These are phyloP conservation scores for Dendrolimus punctatus DNA, from an alignment of 1,140 invertebrate genomes.

Conservation along the genomic window DNA sequence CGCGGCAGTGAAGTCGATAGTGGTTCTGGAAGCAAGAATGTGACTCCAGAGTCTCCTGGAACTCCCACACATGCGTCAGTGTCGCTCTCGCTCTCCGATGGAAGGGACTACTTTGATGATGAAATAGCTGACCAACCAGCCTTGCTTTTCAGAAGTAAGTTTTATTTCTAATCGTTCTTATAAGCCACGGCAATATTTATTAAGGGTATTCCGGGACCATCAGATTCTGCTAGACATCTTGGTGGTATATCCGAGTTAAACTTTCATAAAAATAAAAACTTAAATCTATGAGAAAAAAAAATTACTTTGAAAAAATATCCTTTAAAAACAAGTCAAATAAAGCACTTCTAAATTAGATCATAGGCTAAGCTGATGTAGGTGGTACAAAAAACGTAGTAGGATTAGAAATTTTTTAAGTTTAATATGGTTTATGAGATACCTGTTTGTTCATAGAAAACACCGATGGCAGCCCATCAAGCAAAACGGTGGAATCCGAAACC, in stretches of 20 bases:
- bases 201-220: too few species aligned
- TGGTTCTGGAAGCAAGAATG: conserved; percentile 42
- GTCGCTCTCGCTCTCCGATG: conserved; percentile 81
- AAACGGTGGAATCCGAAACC: conserved; percentile 42
- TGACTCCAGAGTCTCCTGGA: conserved; percentile 75
- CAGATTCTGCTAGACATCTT: too few species aligned
- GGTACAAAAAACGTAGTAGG: too few species aligned
- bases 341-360: too few species aligned
- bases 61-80: conserved; percentile 85
- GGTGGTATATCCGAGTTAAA: too few species aligned
- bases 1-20: conserved; percentile 13
- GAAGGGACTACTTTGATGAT: conserved; percentile 86
- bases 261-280: too few species aligned
- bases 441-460: conserved; percentile 41
- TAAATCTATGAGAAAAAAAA: neutral
- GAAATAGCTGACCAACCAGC: conserved; percentile 93
- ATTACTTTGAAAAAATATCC: conserved; percentile 2
- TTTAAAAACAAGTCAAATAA: too few species aligned
- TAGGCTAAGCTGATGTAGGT: too few species aligned
- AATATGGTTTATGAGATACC: too few species aligned
- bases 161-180: neutral
- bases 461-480: conserved; percentile 51
- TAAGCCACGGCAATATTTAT: neutral
- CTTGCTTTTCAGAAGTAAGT: conserved; percentile 81
- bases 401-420: too few species aligned